phyloP scores from a whole-genome alignment of 2,888 invertebrate genomes.

The Drosophila sordidapex region DNA sequence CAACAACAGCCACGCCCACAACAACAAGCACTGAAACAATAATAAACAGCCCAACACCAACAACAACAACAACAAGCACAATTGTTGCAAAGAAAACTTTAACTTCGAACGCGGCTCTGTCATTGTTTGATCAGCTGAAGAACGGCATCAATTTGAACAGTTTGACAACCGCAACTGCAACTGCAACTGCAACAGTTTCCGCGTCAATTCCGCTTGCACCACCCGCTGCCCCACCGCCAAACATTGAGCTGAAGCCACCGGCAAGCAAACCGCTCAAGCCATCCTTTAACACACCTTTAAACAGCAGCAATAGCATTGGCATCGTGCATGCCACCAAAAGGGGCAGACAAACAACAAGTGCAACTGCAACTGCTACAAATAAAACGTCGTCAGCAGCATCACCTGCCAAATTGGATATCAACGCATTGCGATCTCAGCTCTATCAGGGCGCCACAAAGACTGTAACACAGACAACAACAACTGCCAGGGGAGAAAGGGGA shows the following conservation, averaged over 20 bases:
- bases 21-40: constrained; percentile 12
- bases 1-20: constrained; percentile 16
- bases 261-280: constrained; percentile 32
- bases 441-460: constrained; percentile 68
- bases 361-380: constrained; percentile 3
- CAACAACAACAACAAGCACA: constrained; percentile 31
- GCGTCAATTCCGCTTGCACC: constrained; percentile 24
- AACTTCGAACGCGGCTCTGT: constrained; percentile 69
- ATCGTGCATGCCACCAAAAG: constrained; percentile 75
- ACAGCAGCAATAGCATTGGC: constrained; percentile 63
- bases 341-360: constrained; percentile 24
- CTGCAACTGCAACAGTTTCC: constrained; percentile 11
- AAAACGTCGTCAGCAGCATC: constrained; percentile 7
- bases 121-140: constrained; percentile 82
- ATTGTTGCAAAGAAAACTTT: constrained; percentile 52
- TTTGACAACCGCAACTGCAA: constrained; percentile 44
- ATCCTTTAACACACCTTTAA: constrained; percentile 55
- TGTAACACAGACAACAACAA: constrained; percentile 41
- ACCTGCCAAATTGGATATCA: constrained; percentile 67
- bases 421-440: constrained; percentile 72
- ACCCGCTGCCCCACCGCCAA: constrained; percentile 36
- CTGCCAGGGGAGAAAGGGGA: constrained; percentile 86
- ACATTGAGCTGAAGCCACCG: constrained; percentile 30
- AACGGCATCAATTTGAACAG: constrained; percentile 81
- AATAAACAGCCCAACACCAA: constrained; percentile 5